Conservation (phyloP, 2,113 vertebrate genomes). For the Psephotus haematonotus region DNA sequence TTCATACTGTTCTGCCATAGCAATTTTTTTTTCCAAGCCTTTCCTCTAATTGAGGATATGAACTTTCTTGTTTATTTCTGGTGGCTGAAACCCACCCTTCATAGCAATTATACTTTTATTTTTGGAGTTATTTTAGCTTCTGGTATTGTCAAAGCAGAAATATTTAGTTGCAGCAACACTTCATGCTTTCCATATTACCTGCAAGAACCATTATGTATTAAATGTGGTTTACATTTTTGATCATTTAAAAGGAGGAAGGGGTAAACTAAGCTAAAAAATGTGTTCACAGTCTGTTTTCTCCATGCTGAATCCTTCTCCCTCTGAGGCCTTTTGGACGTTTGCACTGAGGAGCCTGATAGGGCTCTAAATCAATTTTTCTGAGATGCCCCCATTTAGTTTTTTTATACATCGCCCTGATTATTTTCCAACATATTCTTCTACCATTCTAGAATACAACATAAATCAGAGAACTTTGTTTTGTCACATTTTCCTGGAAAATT, state of each 20-base stretch:
- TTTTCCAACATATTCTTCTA: constrained; percentile 18
- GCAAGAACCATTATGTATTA: not conserved
- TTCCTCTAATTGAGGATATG: not conserved
- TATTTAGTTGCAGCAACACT: not conserved
- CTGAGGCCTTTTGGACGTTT: not conserved
- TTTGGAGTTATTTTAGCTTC: not conserved
- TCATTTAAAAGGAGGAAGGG: not conserved
- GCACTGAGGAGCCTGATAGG: not conserved
- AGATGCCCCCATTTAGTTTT: not conserved
- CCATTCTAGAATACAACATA: not conserved
- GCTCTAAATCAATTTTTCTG: not conserved
- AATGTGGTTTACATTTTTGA: not conserved
- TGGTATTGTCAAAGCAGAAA: not conserved
- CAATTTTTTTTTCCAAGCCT: not conserved
- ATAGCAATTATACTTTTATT: not conserved
- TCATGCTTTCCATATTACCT: not conserved
- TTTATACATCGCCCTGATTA: not conserved
- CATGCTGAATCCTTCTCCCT: not conserved
- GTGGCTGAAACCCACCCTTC: not conserved
- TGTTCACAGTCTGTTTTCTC: not conserved
- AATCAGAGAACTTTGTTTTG: constrained; percentile 33
- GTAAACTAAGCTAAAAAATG: not conserved
- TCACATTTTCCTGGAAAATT: constrained; percentile 48
- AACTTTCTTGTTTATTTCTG: not conserved
- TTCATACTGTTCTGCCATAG: not conserved